Base-by-base conservation (phyloP, 2,113 vertebrate species). In the Progne subis region DNA sequence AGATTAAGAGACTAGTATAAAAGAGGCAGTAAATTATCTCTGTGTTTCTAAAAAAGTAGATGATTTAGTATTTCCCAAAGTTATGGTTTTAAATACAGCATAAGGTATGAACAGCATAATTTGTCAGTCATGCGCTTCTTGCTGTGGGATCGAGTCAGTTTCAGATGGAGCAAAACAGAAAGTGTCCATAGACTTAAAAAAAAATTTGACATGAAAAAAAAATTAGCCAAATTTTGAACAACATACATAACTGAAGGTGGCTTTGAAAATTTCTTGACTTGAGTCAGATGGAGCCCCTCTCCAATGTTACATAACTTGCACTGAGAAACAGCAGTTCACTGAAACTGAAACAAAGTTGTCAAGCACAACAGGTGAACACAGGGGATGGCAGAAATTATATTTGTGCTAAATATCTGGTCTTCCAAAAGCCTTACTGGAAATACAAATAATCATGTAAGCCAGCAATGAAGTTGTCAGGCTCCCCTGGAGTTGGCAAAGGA, bases 361-460 rank as follows among this genome's bases (percentile, higher is more conserved):
- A 57, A 87, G 75, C 9, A 53, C n/a, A 79, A 68, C 11, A 64
- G 12, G 11, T 28, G 5, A 28, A 60, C 44, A 53, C 19, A 64
- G 4, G n/a, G 12, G 31, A 56, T 13, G 15, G n/a, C 43, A 79
- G 53, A 87, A 83, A 72, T 55, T 41, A 39, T 28, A 90, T 87
- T 68, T 79, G 43, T 71, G 47, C 47, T 71, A 79, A 94, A 16
- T 59, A 92, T 32, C 17, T 8, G 7, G 32, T 55, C 53, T 80
- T 90, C 52, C 44, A 76, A 92, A 86, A 88, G 53, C 7, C 31
- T 82, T 52, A 39, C 25, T 92, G 71, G n/a, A 70, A 79, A 82
- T 47, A 26, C 12, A 88, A 60, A 80, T 37, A 43, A 76, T 29
- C 12, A 44, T 11, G 20, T 60, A 68, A 44, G 29, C 49, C 41